These are phyloP conservation scores for Daubentonia madagascariensis DNA, from an alignment of 2,113 vertebrate species.

Conservation along the genomic window DNA sequence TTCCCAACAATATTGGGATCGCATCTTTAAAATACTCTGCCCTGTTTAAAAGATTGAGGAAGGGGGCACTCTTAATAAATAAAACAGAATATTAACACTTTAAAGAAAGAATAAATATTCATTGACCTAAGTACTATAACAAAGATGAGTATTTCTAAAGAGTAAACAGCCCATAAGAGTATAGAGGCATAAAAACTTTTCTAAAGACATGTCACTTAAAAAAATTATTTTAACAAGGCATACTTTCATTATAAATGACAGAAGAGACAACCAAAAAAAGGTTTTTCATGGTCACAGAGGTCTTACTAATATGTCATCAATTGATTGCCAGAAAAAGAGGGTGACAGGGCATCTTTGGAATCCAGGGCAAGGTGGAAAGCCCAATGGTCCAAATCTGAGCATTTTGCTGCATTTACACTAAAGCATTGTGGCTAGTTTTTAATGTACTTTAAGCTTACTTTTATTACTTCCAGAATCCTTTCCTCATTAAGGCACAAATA, in stretches of 20 bases:
- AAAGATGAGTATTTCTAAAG: slow-evolving; percentile 20
- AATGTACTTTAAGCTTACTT: not conserved
- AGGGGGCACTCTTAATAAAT: not conserved
- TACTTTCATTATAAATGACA: slow-evolving; percentile 39
- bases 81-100: not conserved
- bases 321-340: not conserved
- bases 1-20: not conserved
- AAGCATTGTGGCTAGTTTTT: not conserved
- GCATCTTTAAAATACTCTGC: not conserved
- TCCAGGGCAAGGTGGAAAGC: not conserved
- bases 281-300: not conserved
- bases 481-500: slow-evolving; percentile 4
- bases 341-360: not conserved
- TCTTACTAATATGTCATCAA: slow-evolving; percentile 37
- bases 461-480: slow-evolving; percentile 37
- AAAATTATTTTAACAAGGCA: not conserved
- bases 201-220: not conserved
- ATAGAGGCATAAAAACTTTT: slow-evolving; percentile 14
- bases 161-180: not conserved
- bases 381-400: not conserved
- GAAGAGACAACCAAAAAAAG: not conserved
- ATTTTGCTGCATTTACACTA: not conserved
- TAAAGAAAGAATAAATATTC: not conserved
- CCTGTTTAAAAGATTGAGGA: not conserved
- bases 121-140: not conserved